Base-by-base conservation (phyloP, 2,113 vertebrate species). In the Oncorhynchus mykiss region DNA sequence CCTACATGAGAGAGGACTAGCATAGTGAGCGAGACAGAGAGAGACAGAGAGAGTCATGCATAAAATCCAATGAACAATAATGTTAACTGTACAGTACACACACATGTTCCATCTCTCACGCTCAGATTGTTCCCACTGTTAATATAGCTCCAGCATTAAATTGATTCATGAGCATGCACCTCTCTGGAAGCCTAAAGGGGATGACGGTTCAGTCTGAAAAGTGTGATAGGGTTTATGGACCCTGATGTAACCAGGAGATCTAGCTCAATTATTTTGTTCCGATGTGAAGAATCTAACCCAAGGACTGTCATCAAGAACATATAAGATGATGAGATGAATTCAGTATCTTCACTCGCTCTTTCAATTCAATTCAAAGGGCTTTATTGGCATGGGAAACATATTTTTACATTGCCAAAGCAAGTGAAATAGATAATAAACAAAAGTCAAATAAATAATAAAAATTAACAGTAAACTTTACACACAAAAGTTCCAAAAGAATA, bases 151-250 rank as follows among this genome's bases (percentile, higher is more conserved):
- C 54, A 9, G 45, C 76, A 78, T 88, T 82, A 88, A 88, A 49
- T 83, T 75, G 80, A 85, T 91, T 90, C 87, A 82, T 85, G 84
- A 85, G 86, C 78, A 82, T 3, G n/a, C 59, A 24, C 78, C 79
- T 45, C 67, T 69, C 67, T 64, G 60, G 20, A 64, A 25, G 24
- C 1, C 22, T 13, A 29, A 24, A 14, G 67, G 79, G 70, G 80
- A 85, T 78, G 14, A 1, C 49, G 4, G 11, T 79, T 78, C 72
- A 71, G 84, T 59, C 78, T 77, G 78, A 83, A 78, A 83, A 88
- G 78, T 22, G 70, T 31, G 49, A 57, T 25, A 51, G 83, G 87
- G 85, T 90, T 86, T 90, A 90, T 90, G 84, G 85, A 89, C 84
- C 86, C 80, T 87, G 87, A 85, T 86, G 71, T 62, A 82, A 84